A percentile compares a stretch with the other conserved stretches of the same genome.
phyloP scores from a whole-genome alignment of 2,797 vertebrate species.

The Cercopithecus diana region DNA sequence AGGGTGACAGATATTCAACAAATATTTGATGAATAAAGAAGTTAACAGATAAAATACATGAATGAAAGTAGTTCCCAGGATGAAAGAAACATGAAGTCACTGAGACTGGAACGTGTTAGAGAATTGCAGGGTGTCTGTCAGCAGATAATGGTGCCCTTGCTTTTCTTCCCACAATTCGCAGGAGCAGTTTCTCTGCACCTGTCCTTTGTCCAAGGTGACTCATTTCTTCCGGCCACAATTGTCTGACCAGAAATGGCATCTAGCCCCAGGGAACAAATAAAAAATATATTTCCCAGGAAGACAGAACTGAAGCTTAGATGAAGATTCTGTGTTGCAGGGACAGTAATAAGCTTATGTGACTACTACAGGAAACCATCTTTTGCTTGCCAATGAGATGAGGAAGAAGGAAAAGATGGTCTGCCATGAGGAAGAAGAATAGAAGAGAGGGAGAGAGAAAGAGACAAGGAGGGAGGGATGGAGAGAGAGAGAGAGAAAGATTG shows the following conservation, averaged over 20 bases:
- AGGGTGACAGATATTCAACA: not conserved
- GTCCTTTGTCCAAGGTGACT: not conserved
- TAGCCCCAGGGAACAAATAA: too few relatives aligned
- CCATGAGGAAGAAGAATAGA: too few relatives aligned
- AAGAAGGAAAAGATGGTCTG: not conserved
- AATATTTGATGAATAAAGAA: not conserved
- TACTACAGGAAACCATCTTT: too few relatives aligned
- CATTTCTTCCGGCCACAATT: not conserved
- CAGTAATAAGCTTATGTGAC: not conserved
- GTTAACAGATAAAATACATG: not conserved
- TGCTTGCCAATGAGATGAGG: not conserved
- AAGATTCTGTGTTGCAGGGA: fast-evolving
- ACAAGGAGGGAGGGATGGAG: not conserved
- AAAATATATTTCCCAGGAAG: not conserved
- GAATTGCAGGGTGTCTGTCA: not conserved
- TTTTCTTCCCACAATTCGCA: not conserved
- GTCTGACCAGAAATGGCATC: not conserved
- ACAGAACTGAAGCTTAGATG: not conserved
- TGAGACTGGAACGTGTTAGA: not conserved
- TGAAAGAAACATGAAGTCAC: too few relatives aligned
- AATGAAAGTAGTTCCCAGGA: not conserved
- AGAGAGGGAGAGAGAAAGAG: fast-evolving
- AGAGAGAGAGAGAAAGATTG: too few relatives aligned
- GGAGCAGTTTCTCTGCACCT: not conserved
- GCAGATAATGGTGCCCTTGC: fast-evolving